Conservation (phyloP, 2,113 vertebrate species). For the Paedocypris sp. region DNA sequence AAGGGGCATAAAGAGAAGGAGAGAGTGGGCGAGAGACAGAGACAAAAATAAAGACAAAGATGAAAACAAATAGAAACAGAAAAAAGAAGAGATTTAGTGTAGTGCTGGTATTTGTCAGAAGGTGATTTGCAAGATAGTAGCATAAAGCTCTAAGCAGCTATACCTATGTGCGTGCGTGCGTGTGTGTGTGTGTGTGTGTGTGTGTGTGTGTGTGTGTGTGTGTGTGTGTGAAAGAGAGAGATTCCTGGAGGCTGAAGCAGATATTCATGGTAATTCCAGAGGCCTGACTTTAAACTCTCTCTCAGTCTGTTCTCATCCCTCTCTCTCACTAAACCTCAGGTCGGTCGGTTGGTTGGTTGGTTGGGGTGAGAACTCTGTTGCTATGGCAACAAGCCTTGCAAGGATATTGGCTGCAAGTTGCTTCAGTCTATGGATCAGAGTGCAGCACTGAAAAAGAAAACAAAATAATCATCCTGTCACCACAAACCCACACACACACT, state of each 20-base stretch:
- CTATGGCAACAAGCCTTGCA: constrained; percentile 1
- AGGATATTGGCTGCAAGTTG: not conserved
- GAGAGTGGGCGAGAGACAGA: no score
- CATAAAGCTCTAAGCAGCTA: not conserved
- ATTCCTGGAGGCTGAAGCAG: not conserved
- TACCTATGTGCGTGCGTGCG: no score
- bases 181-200: no score
- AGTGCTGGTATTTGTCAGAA: no score
- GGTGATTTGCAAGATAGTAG: not conserved
- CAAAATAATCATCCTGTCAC: not conserved
- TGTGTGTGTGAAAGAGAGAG: not conserved
- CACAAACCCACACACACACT: not conserved
- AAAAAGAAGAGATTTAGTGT: no score
- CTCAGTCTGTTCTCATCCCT: not conserved
- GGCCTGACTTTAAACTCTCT: constrained; percentile 1
- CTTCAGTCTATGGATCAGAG: not conserved
- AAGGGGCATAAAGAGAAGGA: no score
- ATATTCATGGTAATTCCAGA: not conserved
- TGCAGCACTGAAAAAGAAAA: not conserved
- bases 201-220: no score
- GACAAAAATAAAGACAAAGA: no score
- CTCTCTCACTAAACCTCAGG: constrained; percentile 2
- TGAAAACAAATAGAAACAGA: no score
- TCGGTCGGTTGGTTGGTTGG: not conserved
- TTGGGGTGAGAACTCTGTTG: constrained; percentile 14